phyloP scores from a whole-genome alignment of 2,113 vertebrate genomes.

The Columba janthina region DNA sequence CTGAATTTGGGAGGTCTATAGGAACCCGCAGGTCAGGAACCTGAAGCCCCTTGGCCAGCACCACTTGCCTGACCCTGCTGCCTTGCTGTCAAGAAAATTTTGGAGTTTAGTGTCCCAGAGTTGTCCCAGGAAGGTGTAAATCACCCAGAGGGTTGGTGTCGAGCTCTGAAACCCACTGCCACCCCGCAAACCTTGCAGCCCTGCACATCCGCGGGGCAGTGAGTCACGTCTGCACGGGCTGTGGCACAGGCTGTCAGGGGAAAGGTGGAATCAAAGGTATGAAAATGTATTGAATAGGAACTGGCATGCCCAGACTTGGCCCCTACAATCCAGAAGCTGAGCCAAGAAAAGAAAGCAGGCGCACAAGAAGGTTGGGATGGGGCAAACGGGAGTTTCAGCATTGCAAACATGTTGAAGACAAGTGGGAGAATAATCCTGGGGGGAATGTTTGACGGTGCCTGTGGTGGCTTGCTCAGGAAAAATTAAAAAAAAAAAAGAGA shows the following conservation, averaged over 20 bases:
- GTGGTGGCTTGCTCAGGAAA: slow-evolving; percentile 11
- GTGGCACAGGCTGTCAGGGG: not conserved
- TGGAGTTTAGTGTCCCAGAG: not conserved
- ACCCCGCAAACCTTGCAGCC: fast-evolving
- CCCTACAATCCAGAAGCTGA: not conserved
- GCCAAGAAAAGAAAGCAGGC: not conserved
- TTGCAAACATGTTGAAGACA: not conserved
- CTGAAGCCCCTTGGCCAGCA: not conserved
- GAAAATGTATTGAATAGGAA: not conserved
- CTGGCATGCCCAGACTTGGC: not conserved
- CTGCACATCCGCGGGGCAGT: not conserved
- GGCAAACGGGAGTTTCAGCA: not conserved
- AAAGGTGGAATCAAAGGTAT: not conserved
- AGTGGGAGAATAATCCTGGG: not conserved
- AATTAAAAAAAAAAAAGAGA: not conserved
- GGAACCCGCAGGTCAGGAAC: not conserved
- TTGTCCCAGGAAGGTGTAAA: not conserved
- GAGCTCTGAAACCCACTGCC: not conserved
- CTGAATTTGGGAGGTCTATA: fast-evolving
- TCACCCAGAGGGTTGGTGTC: not conserved
- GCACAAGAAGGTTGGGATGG: not conserved
- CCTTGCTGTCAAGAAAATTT: not conserved
- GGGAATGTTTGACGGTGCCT: slow-evolving; percentile 1
- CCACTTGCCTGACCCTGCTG: not conserved
- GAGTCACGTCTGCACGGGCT: not conserved